Base-by-base conservation (phyloP, 37 sponge, comb jelly and placozoan species). In the Spongilla lacustris region DNA sequence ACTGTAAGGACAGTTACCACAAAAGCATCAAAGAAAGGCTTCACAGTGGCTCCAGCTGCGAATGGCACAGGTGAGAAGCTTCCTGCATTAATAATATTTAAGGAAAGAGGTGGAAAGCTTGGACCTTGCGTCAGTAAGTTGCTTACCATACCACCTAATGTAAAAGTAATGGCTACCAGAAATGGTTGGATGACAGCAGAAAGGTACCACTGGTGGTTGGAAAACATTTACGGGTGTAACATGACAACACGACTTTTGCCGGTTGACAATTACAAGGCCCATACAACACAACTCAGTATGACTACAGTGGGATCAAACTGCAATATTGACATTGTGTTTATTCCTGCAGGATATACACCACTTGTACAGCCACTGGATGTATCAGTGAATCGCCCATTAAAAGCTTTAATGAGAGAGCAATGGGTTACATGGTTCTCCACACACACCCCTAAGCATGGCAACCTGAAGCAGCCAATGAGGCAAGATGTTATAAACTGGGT, bases 321-420 rank as follows among this genome's bases (percentile, higher is more conserved):
- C 73, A 84, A 84, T 32, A 24, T 68, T 67, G 85, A 75, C 31
- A 33, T 75, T 10, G 19, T 76, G n/a, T 48, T 84, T 32, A 84
- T 84, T 76, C 85, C 85, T 23, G 85, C 77, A 27, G 85, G 85
- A 79, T 76, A 68, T 69, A 84, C 85, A 49, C 66, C 77, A 10
- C 48, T 84, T 32, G 85, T 76, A 75, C 85, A 84, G 77, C 85
- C 85, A 36, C 67, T 76, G 77, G 85, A 84, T 50, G 37, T 29
- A 27, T 81, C 49, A 28, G 46, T 81, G 25, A 81, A 81, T 31
- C 22, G 36, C 41, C 83, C 83, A 3, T 82, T 82, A 26, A 82
- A 82, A 22, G 74, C 36, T 11, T 34, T 11, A 28, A 72, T 82
- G 73, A 82, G 49, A 46, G 73, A 32, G n/a, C 26, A 49, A 29